These are phyloP conservation scores for Limnephilus auricula DNA, from an alignment of 2,888 invertebrate genomes.

Conservation along the genomic window DNA sequence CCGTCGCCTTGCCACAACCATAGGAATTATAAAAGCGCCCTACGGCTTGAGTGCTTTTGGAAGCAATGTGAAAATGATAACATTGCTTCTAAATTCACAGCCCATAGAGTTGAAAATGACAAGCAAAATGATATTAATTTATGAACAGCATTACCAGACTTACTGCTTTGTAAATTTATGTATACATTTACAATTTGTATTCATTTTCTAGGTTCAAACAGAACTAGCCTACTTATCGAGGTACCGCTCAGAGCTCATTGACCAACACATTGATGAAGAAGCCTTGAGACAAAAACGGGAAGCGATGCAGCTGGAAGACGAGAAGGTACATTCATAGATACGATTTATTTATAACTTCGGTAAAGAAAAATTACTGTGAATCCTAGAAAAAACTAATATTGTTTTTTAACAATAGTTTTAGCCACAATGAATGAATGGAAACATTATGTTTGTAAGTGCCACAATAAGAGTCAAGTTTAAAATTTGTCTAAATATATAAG, in stretches of 20 bases:
- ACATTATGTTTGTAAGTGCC: too few species aligned
- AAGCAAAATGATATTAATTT: too few species aligned
- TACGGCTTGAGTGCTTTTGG: too few species aligned
- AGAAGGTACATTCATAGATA: conserved; percentile 78
- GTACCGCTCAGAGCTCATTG: conserved; percentile 86
- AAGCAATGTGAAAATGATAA: too few species aligned
- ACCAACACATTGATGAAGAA: conserved; percentile 80
- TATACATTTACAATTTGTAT: conserved; percentile 40
- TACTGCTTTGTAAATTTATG: not conserved
- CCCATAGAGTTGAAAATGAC: too few species aligned
- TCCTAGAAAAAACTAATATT: not conserved
- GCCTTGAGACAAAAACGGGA: conserved; percentile 80
- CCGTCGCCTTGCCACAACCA: too few species aligned
- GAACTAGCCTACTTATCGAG: conserved; percentile 89
- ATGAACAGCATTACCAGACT: not conserved
- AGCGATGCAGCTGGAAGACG: conserved; percentile 82
- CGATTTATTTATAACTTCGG: not conserved
- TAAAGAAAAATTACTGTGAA: not conserved
- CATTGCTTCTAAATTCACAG: too few species aligned
- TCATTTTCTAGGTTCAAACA: conserved; percentile 81
- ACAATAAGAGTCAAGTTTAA: too few species aligned
- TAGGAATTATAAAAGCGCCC: too few species aligned
- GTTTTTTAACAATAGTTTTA: not conserved
- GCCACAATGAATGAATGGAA: too few species aligned
- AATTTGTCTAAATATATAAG: not conserved